A percentile compares a stretch with the other conserved stretches of the same genome.
These are phyloP conservation scores for Heliconius ismenius DNA, from an alignment of 2,888 invertebrate genomes.

Conservation along the genomic window DNA sequence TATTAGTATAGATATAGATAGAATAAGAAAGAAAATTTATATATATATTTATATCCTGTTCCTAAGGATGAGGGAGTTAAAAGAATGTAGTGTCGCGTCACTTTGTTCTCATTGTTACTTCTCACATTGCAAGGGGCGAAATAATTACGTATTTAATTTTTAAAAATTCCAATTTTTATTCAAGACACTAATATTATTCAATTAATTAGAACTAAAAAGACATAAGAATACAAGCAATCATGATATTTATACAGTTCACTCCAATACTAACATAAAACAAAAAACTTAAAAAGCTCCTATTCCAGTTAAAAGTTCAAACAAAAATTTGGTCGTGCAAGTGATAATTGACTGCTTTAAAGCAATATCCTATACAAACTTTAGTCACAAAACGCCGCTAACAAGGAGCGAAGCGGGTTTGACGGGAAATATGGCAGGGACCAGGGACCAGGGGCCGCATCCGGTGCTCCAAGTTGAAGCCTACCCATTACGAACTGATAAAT, in stretches of 20 bases:
- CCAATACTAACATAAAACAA: background rate
- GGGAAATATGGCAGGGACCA: conserved; percentile 41
- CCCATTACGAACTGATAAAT: conserved; percentile 37
- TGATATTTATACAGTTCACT: background rate
- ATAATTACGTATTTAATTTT: no score
- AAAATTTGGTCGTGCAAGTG: conserved; percentile 13
- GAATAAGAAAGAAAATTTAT: background rate
- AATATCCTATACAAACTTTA: conserved; percentile 35
- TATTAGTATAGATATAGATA: no score
- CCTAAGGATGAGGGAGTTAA: no score
- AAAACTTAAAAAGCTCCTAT: background rate
- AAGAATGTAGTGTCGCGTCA: no score
- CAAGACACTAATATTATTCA: background rate
- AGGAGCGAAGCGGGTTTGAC: conserved; percentile 43
- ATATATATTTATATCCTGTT: no score
- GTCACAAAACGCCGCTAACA: conserved; percentile 35
- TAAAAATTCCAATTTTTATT: no score
- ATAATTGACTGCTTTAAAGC: conserved; percentile 24
- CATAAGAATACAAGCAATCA: background rate
- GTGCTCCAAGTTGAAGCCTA: conserved; percentile 33
- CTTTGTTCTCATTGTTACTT: no score
- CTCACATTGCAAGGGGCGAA: no score
- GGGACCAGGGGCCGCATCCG: conserved; percentile 46
- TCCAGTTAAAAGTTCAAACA: conserved; percentile 10
- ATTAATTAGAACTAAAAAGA: background rate